Conservation (phyloP, 1,140 invertebrate species). For the fruit fly (Drosophila melanogaster) region Release_6_plus_ISO1_MT NT_033779.5:9360501-9361000, state of each 20-base stretch:
- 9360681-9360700: constrained; percentile 14
- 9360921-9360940: no score
- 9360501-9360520: constrained; percentile 31
- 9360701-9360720: constrained; percentile 31
- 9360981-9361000: background rate
- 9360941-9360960: no score
- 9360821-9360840: background rate
- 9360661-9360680: constrained; percentile 47
- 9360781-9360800: constrained; percentile 5
- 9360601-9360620: constrained; percentile 26
- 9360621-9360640: constrained; percentile 38
- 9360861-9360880: no score
- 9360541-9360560: constrained; percentile 73
- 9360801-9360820: constrained; percentile 12
- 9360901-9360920: no score
- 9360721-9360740: constrained; percentile 36
- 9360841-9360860: background rate
- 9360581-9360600: constrained; percentile 50
- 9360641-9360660: constrained; percentile 21
- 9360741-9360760: background rate
- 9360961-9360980: no score
- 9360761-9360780: constrained; percentile 8
- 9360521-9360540: constrained; percentile 80
- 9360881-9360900: no score
- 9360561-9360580: constrained; percentile 62